Evolutionary conservation across 2,888 invertebrate species (phyloP).

Genomic region (Agriopis marginaria): DNA sequence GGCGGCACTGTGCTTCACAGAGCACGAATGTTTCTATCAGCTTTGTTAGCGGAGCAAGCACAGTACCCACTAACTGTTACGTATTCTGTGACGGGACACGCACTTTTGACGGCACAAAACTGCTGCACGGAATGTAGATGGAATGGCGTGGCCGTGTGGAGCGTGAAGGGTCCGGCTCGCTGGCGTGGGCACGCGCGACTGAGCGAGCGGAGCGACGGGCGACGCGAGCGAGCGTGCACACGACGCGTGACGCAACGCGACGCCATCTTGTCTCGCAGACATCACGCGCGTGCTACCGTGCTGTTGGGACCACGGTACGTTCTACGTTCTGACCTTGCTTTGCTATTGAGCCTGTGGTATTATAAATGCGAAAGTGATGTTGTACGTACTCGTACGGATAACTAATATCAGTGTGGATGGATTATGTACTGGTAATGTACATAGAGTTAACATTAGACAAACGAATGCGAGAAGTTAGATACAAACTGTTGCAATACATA

Average conservation of each 20-base stretch:
- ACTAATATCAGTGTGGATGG: no score
- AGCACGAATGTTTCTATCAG: neutral
- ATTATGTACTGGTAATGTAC: no score
- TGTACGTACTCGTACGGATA: no score
- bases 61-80: neutral
- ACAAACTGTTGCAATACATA: no score
- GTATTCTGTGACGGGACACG: neutral
- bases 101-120: neutral
- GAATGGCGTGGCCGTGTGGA: neutral
- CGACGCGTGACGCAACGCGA: constrained; percentile 3
- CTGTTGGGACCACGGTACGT: neutral
- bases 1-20: neutral
- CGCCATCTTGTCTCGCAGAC: constrained; percentile 21
- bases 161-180: constrained; percentile 9
- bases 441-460: no score
- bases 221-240: neutral
- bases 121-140: neutral
- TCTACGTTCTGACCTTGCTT: no score
- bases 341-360: neutral
- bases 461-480: no score
- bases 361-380: neutral
- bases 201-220: neutral
- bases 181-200: constrained; percentile 29
- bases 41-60: neutral
- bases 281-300: neutral